A percentile compares a stretch with the other conserved stretches of the same genome.
Evolutionary conservation across 2,888 invertebrate genomes (phyloP).

Genomic region (Harpalus rufipes): DNA sequence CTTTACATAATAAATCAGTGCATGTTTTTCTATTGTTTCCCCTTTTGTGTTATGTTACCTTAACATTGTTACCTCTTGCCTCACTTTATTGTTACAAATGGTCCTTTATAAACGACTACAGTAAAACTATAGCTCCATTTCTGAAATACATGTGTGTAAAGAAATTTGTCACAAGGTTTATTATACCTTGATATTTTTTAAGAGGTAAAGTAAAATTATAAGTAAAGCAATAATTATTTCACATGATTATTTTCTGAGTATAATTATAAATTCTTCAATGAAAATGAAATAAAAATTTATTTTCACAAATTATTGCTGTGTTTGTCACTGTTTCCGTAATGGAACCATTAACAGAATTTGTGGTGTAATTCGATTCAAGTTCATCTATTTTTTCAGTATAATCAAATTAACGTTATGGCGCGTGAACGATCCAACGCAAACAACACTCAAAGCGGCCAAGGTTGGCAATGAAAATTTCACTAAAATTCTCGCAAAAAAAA

Average conservation of each 20-base stretch:
- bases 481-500: conserved; percentile 40
- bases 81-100: no score
- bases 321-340: not conserved
- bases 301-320: not conserved
- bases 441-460: conserved; percentile 22
- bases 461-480: conserved; percentile 16
- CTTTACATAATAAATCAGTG: no score
- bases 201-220: no score
- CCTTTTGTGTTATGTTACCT: no score
- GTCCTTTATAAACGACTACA: no score
- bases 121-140: no score
- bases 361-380: conserved; percentile 23
- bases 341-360: conserved; percentile 30
- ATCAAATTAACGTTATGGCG: conserved; percentile 45
- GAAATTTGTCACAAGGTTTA: no score
- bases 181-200: no score
- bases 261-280: not conserved
- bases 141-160: no score
- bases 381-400: conserved; percentile 6
- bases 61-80: no score
- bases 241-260: not conserved
- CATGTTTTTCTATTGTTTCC: no score
- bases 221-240: no score
- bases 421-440: conserved; percentile 32
- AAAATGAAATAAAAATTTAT: not conserved